Evolutionary conservation across 2,888 invertebrate species (phyloP), one percentile per base, ranked within the genome.

Genomic region (Eupithecia subfuscata): DNA sequence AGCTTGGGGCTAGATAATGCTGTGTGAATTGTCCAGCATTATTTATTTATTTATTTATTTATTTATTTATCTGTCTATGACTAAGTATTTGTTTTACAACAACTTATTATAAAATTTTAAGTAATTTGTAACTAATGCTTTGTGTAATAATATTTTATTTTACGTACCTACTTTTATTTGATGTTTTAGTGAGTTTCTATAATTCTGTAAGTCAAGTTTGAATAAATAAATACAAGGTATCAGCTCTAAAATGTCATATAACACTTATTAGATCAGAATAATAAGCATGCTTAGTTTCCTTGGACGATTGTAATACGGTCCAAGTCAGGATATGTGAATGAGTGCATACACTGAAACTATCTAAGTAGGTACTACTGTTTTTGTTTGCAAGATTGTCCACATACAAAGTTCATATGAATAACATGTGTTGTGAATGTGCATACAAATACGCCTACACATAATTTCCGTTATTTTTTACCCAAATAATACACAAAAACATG

Each of bases 401-500:
- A 12, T 56, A 56, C 60, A 8, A 12, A 56, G 12, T 60, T 60
- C 60, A 60, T 60, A 14, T 25, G 2, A 60, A 12, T 60, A 60
- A 37, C 18, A 65, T 65, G 3, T n/a, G 30, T 65, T n/a, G 34
- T 56, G 12, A 56, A 56, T n/a, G 22, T 40, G 40, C 12, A 40
- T 67, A 30, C 2, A 37, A 18, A 18, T 45, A 30, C 64, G n/a
- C 7, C 6, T 14, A 0, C n/a, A 52, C 14, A 64, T 14, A 18
- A 71, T 69, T 69, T 56, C 45, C 43, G 56, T 73, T 69, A 45
- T 48, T 64, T 69, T 52, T n/a, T 45, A 48, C 43, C 52, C 64
- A 4, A 75, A 74, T 56, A 60, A 69, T 64, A 45, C 67, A 72
- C 64, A 78, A 88, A 88, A 88, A 88, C 88, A 87, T 85, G 82